A percentile compares a stretch with the other conserved stretches of the same genome.
These are phyloP conservation scores for Zeus faber DNA, from an alignment of 2,113 vertebrate genomes.

Conservation along the genomic window DNA sequence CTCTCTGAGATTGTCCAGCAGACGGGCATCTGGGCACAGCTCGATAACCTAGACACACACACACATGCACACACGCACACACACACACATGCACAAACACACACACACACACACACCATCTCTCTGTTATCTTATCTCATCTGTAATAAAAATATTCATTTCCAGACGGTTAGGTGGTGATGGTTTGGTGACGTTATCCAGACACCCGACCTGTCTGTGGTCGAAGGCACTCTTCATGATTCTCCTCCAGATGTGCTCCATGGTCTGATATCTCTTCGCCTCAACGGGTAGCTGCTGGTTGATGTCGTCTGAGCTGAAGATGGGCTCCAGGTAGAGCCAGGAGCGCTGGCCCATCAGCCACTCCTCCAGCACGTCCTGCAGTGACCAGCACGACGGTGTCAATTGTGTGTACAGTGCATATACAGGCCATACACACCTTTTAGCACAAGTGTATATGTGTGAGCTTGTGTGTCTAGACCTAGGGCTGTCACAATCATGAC, in stretches of 20 bases:
- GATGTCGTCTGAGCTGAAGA: constrained; percentile 92
- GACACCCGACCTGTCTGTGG: constrained; percentile 79
- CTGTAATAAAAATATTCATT: background rate
- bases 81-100: too few relatives aligned
- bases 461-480: background rate
- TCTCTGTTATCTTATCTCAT: background rate
- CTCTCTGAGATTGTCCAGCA: constrained; percentile 77
- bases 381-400: constrained; percentile 40
- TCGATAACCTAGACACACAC: constrained; percentile 78
- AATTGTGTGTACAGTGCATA: too few relatives aligned
- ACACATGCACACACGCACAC: constrained; percentile 8
- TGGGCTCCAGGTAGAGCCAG: constrained; percentile 92
- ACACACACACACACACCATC: background rate
- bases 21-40: constrained; percentile 78
- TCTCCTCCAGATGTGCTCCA: constrained; percentile 83
- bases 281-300: constrained; percentile 85
- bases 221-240: constrained; percentile 82
- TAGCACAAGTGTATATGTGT: constrained; percentile 1
- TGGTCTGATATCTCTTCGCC: constrained; percentile 79
- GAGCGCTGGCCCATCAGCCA: constrained; percentile 88
- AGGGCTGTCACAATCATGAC: too few relatives aligned
- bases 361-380: constrained; percentile 88
- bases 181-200: too few relatives aligned
- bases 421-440: too few relatives aligned
- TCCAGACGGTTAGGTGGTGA: too few relatives aligned